Evolutionary conservation across 2,113 vertebrate species (phyloP).

Genomic region (Campylomormyrus tamandua): DNA sequence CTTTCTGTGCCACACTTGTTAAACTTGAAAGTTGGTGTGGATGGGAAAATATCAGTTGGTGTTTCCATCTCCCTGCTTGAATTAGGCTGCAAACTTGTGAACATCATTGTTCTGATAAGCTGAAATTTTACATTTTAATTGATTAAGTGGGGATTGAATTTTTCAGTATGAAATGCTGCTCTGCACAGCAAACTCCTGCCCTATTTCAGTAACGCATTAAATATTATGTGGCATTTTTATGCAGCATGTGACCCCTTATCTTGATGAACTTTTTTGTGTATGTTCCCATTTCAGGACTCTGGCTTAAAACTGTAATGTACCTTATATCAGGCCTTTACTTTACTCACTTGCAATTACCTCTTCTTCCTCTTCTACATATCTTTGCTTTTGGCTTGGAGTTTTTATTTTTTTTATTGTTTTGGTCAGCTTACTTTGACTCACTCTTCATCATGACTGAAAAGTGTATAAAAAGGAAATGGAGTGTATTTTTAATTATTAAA

Average conservation of each 20-base stretch:
- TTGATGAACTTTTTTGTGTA: background rate
- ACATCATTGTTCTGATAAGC: background rate
- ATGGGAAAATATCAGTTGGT: background rate
- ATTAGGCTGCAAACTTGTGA: background rate
- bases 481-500: background rate
- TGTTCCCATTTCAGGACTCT: background rate
- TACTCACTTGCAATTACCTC: background rate
- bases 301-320: background rate
- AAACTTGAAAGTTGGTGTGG: background rate
- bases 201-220: background rate
- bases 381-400: background rate
- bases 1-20: background rate
- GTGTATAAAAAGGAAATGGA: background rate
- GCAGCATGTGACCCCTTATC: background rate
- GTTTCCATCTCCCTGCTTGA: background rate
- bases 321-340: background rate
- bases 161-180: background rate
- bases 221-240: background rate
- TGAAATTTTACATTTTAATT: background rate
- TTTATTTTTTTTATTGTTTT: background rate
- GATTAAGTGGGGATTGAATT: background rate
- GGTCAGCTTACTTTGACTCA: background rate
- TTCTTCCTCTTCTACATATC: background rate
- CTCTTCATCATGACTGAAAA: background rate
- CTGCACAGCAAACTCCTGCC: background rate